Base-by-base conservation (phyloP, 1,140 invertebrate species). In the Drosophila subpulchrella region DNA sequence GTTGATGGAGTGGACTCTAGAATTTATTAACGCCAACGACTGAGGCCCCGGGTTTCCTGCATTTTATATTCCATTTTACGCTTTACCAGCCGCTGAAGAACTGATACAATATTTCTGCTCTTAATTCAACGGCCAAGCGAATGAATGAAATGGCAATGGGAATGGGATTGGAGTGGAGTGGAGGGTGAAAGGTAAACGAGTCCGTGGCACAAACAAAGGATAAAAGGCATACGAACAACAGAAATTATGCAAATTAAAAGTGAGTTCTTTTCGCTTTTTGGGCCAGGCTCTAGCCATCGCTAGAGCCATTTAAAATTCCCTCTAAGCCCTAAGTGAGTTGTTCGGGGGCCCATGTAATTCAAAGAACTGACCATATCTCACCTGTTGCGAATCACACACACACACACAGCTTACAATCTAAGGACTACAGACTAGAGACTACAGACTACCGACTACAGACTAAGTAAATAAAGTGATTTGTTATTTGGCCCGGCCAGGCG, bases 401-500 rank as follows among this genome's bases (percentile, higher is more conserved):
- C 20, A 39, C 10, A 34, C 15, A 66, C 24, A 50, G 65, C 75
- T 68, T 58, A 70, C 38, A 71, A 10, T 8, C 32, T 34, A 34
- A 10, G 8, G 32, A 34, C 32, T 34, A 32, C 30, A 32, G 30
- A 32, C 30, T 30, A 6, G 0, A 32, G 32, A 8, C 6, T 32
- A 30, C 30, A 30, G 30, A 30, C 30, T 30, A 30, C 30, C 4
- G 30, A 30, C 30, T 59, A 67, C 34, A 70, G 61, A 60, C 67
- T 76, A 77, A 86, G 84, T 86, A 83, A 89, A 83, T 89, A 79
- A 89, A 89, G 84, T 83, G 84, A 86, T 86, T 83, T 86, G 84
- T 88, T 83, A 79, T 75, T 75, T 79, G 63, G 74, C 76, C 70
- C 62, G 67, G 17, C 62, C 62, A 67, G 66, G 75, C 68, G 79